These are phyloP conservation scores for Aleadryas rufinucha DNA, from an alignment of 2,113 vertebrate species.

Conservation along the genomic window DNA sequence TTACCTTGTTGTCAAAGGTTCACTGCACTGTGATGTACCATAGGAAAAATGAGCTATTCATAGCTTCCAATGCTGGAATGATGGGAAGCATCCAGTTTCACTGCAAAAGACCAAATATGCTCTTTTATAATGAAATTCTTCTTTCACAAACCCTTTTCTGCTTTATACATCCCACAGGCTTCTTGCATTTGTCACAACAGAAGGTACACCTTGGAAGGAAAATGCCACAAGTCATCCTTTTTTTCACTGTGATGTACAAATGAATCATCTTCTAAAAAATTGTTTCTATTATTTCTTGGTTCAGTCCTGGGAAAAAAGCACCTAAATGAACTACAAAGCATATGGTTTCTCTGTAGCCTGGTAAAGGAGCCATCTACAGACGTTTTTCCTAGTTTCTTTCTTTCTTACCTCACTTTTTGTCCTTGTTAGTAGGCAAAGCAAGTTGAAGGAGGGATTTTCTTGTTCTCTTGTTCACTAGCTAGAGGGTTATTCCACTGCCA, in stretches of 20 bases:
- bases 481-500: not conserved
- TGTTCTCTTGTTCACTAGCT: not conserved
- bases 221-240: not conserved
- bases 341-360: not conserved
- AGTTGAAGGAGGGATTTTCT: slow-evolving; percentile 10
- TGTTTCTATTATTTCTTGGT: not conserved
- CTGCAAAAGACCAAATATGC: not conserved
- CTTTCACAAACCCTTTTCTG: not conserved
- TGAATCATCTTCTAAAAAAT: not conserved
- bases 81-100: not conserved
- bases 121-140: not conserved
- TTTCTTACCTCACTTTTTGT: not conserved
- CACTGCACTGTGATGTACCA: not conserved
- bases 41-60: not conserved
- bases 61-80: not conserved
- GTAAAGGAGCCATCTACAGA: not conserved
- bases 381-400: not conserved
- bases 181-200: not conserved
- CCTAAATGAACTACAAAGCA: not conserved
- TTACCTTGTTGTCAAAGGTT: too few relatives aligned
- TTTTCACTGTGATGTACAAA: not conserved
- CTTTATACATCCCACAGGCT: not conserved
- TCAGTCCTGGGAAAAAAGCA: not conserved
- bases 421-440: slow-evolving; percentile 13
- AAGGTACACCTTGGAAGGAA: not conserved